A percentile compares a stretch with the other conserved stretches of the same genome.
Conservation (phyloP, 1,140 invertebrate species). For the Euglossa dilemma region DNA sequence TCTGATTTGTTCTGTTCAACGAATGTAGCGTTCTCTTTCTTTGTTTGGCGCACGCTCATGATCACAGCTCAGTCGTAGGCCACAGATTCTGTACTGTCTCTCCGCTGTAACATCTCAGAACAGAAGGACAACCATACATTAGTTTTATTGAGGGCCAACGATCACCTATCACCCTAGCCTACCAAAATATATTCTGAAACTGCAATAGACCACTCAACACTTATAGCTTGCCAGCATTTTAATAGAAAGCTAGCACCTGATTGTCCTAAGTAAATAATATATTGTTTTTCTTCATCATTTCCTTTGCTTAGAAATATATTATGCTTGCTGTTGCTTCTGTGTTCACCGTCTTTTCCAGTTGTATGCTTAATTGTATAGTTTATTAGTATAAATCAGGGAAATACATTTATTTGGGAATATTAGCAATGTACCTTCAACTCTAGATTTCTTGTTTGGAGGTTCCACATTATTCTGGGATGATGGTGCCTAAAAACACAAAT, state of each 20-base stretch:
- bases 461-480: constrained; percentile 71
- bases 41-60: constrained; percentile 82
- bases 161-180: constrained; percentile 76
- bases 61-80: constrained; percentile 82
- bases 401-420: constrained; percentile 58
- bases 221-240: constrained; percentile 67
- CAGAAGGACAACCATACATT: constrained; percentile 83
- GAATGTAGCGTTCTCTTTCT: constrained; percentile 81
- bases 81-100: constrained; percentile 83
- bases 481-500: constrained; percentile 62
- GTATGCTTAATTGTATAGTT: constrained; percentile 64
- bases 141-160: constrained; percentile 80
- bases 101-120: constrained; percentile 83
- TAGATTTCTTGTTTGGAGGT: constrained; percentile 74
- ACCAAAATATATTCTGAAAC: constrained; percentile 71
- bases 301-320: constrained; percentile 70
- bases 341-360: constrained; percentile 72
- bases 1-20: constrained; percentile 80
- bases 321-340: constrained; percentile 71
- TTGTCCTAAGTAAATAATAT: constrained; percentile 67
- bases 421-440: constrained; percentile 81
- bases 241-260: constrained; percentile 70
- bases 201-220: constrained; percentile 58
- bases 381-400: constrained; percentile 55
- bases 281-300: constrained; percentile 68